phyloP scores from a whole-genome alignment of 2,113 vertebrate genomes.

The Ascaphus truei region DNA sequence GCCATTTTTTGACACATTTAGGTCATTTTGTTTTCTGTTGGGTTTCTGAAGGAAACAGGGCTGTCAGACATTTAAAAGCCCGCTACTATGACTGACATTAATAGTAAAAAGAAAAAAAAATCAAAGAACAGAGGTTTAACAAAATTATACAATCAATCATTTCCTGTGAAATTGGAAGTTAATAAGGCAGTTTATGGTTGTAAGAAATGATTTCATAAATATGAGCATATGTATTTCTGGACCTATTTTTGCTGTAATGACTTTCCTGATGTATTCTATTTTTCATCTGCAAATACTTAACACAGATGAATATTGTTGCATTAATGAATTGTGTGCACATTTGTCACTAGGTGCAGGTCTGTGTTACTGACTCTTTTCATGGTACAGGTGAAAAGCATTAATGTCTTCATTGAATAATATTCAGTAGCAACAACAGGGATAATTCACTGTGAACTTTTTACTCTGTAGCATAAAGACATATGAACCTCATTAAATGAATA shows the following conservation, averaged over 20 bases:
- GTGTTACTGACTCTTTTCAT: constrained; percentile 27
- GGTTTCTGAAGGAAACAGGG: too few species aligned
- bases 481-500: constrained; percentile 39
- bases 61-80: too few species aligned
- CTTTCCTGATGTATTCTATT: not conserved
- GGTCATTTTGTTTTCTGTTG: too few species aligned
- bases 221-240: constrained; percentile 1
- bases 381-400: constrained; percentile 9
- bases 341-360: not conserved
- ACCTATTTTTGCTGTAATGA: not conserved
- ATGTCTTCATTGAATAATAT: not conserved
- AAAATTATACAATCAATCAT: constrained; percentile 1
- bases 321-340: not conserved
- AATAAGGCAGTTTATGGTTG: constrained; percentile 15
- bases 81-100: too few species aligned
- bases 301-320: not conserved
- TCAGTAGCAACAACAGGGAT: not conserved
- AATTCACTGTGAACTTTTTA: constrained; percentile 3
- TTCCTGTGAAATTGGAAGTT: constrained; percentile 12
- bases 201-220: constrained; percentile 14
- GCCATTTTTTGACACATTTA: too few species aligned
- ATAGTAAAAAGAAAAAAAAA: not conserved
- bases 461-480: constrained; percentile 40
- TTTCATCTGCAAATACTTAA: constrained; percentile 9
- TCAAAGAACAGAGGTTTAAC: not conserved